phyloP scores from a whole-genome alignment of 2,888 invertebrate species.

The Azorinus chamasolen region DNA sequence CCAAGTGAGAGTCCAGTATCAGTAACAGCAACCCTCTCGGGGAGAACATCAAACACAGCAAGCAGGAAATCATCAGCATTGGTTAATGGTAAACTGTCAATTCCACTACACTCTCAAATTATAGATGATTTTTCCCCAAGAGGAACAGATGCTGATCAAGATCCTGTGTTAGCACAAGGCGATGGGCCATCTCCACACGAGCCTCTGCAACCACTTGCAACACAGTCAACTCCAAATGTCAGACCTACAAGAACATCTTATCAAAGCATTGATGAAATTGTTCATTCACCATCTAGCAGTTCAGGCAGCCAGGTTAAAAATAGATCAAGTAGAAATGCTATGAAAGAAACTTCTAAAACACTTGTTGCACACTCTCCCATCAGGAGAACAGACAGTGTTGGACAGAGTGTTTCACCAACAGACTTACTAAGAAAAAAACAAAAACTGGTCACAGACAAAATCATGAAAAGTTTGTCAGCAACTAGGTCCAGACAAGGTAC shows the following conservation, averaged over 20 bases:
- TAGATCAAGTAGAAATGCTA: no score
- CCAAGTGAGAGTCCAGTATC: neutral
- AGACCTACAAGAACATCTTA: no score
- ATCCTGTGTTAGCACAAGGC: conserved; percentile 27
- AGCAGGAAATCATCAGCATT: conserved; percentile 7
- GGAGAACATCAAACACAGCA: neutral
- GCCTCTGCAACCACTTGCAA: neutral
- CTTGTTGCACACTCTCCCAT: no score
- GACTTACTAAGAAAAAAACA: conserved; percentile 52
- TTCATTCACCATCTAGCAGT: no score
- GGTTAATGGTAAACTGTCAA: neutral
- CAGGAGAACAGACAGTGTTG: conserved; percentile 41
- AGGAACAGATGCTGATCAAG: neutral
- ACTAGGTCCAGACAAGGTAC: neutral
- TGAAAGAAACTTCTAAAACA: no score
- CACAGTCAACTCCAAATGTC: no score
- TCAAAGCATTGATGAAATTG: no score
- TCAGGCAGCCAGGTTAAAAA: no score
- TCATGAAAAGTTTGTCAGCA: conserved; percentile 7
- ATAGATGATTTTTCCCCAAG: neutral
- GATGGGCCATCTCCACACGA: conserved; percentile 11
- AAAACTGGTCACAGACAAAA: conserved; percentile 37
- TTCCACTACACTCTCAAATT: neutral
- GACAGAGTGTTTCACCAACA: conserved; percentile 40
- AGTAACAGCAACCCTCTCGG: conserved; percentile 3